Evolutionary conservation across 2,113 vertebrate species (phyloP), one percentile per base, ranked within the genome.

Genomic region (Microcebus murinus): DNA sequence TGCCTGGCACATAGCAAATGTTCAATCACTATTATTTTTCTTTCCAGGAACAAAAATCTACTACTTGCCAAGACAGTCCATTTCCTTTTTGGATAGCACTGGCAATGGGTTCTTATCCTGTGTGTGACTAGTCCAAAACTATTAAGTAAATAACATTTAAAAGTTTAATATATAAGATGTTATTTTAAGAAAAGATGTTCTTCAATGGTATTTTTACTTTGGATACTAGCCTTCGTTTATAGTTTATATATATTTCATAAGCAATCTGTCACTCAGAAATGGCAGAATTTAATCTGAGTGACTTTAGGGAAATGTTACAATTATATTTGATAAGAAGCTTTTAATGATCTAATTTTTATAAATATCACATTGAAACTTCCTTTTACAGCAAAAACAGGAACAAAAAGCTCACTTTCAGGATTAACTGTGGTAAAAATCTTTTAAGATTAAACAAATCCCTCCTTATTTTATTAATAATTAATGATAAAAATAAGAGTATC

Each of bases 151-250:
- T 68, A 73, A 81, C 34, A 52, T 59, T 73, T 48, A 57, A 65
- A 71, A 84, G 31, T 83, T 67, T 80, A 70, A 89, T 57, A 89
- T 71, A 8, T 9, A 90, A 39, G 29, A 18, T 96, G 11, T 45
- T 48, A 89, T 93, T 59, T 91, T 94, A 96, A 93, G 87, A 90
- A 67, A 96, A 93, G 50, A 81, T 27, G 21, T 61, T 65, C 57
- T 93, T 85, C 23, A 55, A 8, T 88, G 34, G 39, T n/a, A 65
- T 70, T 86, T 91, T 90, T 95, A 95, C 13, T 79, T 74, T 85
- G 29, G 18, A 76, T 94, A 57, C 21, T 74, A 45, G 59, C 25
- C 88, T 25, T 61, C 73, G 29, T 45, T 77, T 42, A 65, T 83
- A 74, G 29, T 45, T 77, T 42, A 65, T 83, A 74, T 45, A 65